Base-by-base conservation (phyloP, 1,140 invertebrate species). In the Drosophila nasuta region DNA sequence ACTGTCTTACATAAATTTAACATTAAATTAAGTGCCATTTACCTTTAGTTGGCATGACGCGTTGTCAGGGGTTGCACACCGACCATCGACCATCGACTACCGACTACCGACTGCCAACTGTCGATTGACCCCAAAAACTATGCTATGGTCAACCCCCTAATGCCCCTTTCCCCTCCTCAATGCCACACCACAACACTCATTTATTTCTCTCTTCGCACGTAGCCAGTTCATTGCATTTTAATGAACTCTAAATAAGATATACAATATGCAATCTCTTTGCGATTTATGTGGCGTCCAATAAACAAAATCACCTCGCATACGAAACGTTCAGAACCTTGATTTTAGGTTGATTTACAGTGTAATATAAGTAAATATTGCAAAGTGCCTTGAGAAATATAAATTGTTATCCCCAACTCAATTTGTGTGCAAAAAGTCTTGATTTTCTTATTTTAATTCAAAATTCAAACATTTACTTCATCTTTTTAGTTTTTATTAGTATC, bases 21-120 rank as follows among this genome's bases (percentile, higher is more conserved):
- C 82, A 82, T 86, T 82, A 91, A 90, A 90, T 90, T 82, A 78
- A 82, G 82, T 90, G 82, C 68, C 82, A 73, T 75, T 86, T 81
- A 78, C 75, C 72, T 60, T 41, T 13, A 15, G 51, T 38, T 41
- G 25, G 49, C 38, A 38, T 28, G 41, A 35, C 49, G 38, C 66
- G 15, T 49, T 25, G 4, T 15, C 45, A 62, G 77, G 77, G 77
- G 71, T 81, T 64, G 81, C 64, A 75, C 69, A 20, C 33, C 35
- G n/a, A 28, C 48, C 11, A 20, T 20, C 20, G 20, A 25, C 33
- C 0, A 33, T 0, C 30, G 30, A 17, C 17, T 17, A 17, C 17
- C 20, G 20, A 25, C 20, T 25, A 25, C 20, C 33, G 5, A 33
- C 33, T 8, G 33, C 33, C 33, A 33, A 17, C 45, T 8, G 45